These are phyloP conservation scores for Cryptus armator DNA, from an alignment of 2,888 invertebrate genomes.

Conservation along the genomic window DNA sequence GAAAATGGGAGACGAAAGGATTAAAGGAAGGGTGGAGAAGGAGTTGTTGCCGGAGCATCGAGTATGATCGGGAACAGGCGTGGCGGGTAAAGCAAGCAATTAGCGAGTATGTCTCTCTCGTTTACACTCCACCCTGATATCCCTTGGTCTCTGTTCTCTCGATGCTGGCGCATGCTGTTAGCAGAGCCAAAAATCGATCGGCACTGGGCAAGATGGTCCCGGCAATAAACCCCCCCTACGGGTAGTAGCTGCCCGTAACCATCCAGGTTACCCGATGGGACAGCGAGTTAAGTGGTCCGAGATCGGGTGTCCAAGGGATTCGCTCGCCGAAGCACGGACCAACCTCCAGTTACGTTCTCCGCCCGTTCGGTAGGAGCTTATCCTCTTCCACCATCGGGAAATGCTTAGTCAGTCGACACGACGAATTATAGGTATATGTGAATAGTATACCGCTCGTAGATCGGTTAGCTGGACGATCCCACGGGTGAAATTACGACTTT, in stretches of 20 bases:
- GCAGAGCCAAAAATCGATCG: conserved; percentile 70
- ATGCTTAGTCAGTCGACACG: conserved; percentile 79
- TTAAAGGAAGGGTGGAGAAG: background rate
- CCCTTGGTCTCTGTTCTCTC: background rate
- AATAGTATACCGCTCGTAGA: conserved; percentile 31
- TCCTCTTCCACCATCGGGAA: conserved; percentile 71
- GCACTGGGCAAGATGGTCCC: conserved; percentile 65
- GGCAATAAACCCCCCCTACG: conserved; percentile 62
- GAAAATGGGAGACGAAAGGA: conserved; percentile 4
- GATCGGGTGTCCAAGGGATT: conserved; percentile 72
- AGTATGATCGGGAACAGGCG: conserved; percentile 46
- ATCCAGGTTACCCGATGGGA: conserved; percentile 70
- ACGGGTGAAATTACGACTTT: conserved; percentile 47
- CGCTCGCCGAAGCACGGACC: conserved; percentile 67
- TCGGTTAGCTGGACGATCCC: conserved; percentile 33
- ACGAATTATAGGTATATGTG: conserved; percentile 74
- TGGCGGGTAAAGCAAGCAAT: conserved; percentile 58
- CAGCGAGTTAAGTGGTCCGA: conserved; percentile 76
- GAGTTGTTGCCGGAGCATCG: conserved; percentile 25
- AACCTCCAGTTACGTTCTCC: conserved; percentile 41
- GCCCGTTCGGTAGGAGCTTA: conserved; percentile 62
- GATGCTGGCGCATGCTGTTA: conserved; percentile 60
- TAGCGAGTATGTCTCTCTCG: conserved; percentile 49
- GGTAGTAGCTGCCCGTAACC: conserved; percentile 42
- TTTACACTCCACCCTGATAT: conserved; percentile 14